Percentiles rank a stretch among this genome's conserved stretches.
These are phyloP conservation scores for Philonicus albiceps DNA, from an alignment of 2,888 invertebrate species.

Conservation along the genomic window DNA sequence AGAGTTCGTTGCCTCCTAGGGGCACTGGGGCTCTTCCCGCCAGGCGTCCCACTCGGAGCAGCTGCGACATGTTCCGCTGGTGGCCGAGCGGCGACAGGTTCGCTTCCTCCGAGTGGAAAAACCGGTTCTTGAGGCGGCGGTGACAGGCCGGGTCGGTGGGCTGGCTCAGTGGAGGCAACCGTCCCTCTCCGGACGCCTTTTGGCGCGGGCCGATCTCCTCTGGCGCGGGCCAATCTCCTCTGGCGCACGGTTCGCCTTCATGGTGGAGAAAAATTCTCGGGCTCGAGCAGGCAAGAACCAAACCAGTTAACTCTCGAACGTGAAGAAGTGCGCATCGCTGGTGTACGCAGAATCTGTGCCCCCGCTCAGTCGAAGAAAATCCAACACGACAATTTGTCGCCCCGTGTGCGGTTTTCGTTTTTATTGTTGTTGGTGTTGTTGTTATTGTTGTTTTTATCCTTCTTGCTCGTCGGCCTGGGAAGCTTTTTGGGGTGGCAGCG, in stretches of 20 bases:
- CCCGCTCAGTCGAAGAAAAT: neutral
- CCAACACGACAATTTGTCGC: neutral
- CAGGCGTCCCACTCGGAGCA: slow-evolving; percentile 20
- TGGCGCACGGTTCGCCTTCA: neutral
- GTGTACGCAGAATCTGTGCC: slow-evolving; percentile 52
- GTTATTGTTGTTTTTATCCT: neutral
- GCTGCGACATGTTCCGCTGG: slow-evolving; percentile 1
- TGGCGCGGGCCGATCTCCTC: neutral
- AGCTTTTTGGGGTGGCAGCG: neutral
- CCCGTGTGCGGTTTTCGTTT: neutral
- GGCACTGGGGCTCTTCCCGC: neutral
- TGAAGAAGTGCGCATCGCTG: slow-evolving; percentile 60
- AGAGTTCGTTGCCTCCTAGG: slow-evolving; percentile 41
- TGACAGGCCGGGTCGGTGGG: neutral
- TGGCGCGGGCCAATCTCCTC: neutral
- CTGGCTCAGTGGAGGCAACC: neutral
- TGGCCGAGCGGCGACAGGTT: neutral
- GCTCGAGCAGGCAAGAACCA: slow-evolving; percentile 13
- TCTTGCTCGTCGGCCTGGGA: neutral
- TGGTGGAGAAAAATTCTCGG: slow-evolving; percentile 15
- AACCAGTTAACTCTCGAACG: slow-evolving; percentile 61
- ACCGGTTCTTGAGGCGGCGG: neutral
- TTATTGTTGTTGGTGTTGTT: neutral
- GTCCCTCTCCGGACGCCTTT: neutral
- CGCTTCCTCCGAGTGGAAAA: slow-evolving; percentile 2